These are phyloP conservation scores for Diprion similis DNA, from an alignment of 1,140 invertebrate species.

Conservation along the genomic window DNA sequence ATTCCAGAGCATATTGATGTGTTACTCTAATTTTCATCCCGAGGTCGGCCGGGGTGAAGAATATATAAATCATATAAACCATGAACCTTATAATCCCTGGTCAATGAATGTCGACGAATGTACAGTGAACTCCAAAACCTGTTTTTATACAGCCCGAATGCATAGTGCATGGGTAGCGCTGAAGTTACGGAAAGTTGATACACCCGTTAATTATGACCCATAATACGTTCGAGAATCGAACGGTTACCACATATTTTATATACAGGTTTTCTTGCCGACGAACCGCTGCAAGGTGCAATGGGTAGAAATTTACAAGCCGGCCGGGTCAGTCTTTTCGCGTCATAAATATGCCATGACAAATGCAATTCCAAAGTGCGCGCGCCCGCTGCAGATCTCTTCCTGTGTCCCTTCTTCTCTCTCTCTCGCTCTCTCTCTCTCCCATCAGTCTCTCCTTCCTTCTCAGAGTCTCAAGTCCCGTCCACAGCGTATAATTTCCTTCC, in stretches of 20 bases:
- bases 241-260: neutral
- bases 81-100: no score
- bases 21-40: no score
- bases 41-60: no score
- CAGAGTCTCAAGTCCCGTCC: neutral
- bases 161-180: neutral
- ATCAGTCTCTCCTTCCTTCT: neutral
- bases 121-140: no score
- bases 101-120: no score
- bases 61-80: no score
- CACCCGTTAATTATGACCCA: neutral
- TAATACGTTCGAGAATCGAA: neutral
- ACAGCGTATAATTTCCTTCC: neutral
- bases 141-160: no score
- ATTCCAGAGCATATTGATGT: no score
- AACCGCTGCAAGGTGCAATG: neutral
- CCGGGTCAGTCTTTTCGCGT: neutral
- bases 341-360: conserved; percentile 16
- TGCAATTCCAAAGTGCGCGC: neutral
- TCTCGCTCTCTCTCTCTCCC: neutral
- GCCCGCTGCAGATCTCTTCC: neutral
- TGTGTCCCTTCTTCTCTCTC: neutral
- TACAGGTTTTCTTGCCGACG: conserved; percentile 2
- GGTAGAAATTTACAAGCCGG: conserved; percentile 10
- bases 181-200: neutral